These are phyloP conservation scores for Laticauda colubrina DNA, from an alignment of 2,113 vertebrate genomes.

Conservation along the genomic window DNA sequence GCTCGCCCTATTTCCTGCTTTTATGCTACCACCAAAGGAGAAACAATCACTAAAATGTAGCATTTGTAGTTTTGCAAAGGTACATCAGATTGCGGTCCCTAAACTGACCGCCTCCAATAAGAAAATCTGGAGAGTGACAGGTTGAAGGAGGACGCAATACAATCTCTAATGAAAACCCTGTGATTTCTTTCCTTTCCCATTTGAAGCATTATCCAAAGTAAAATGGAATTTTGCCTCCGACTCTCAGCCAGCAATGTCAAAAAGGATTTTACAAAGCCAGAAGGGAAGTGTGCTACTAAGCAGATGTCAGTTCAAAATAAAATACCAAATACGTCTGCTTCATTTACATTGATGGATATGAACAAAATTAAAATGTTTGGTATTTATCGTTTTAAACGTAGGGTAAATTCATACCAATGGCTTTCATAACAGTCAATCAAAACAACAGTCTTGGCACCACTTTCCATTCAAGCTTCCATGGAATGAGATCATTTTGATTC, in stretches of 20 bases:
- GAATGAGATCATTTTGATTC: neutral
- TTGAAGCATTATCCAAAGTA: neutral
- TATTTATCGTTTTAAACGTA: neutral
- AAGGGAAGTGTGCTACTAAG: neutral
- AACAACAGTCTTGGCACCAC: neutral
- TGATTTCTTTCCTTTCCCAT: conserved; percentile 24
- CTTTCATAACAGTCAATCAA: neutral
- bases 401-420: neutral
- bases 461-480: neutral
- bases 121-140: neutral
- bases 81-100: neutral
- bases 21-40: neutral
- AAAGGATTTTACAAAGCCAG: neutral
- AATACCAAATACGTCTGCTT: neutral
- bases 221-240: neutral
- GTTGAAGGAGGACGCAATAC: neutral
- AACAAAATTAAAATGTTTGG: neutral
- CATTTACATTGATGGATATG: neutral
- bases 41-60: neutral
- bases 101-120: neutral
- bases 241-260: neutral
- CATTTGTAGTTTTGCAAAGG: neutral
- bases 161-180: neutral
- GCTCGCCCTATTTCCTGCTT: neutral
- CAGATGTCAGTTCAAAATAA: neutral